Evolutionary conservation across 2,797 vertebrate species (phyloP), one percentile per base, ranked within the genome.

Genomic region (Diplodus puntazzo): DNA sequence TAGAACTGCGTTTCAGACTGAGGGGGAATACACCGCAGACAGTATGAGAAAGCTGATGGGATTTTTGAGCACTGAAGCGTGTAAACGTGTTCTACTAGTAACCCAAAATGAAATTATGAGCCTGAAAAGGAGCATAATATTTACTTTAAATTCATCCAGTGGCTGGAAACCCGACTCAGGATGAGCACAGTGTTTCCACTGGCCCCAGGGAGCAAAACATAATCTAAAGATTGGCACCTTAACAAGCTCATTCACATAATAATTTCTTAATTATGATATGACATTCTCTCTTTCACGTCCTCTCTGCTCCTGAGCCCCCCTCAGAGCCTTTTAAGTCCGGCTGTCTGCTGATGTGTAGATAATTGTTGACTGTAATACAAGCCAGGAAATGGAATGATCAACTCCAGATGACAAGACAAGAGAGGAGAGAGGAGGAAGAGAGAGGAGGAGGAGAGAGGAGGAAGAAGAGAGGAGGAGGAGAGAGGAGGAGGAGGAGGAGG

Each of bases 281-380:
- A 94, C 93, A 92, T 58, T 23, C 30, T 42, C 52, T 45, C 50
- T 54, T 54, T 30, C 27, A 2, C 94, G 59, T 52, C 92, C 89
- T 93, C 92, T 94, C 46, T 9, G 46, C 60, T 59, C n/a, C 54
- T 30, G 10, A 60, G 13, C 20, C n/a, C 30, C 49, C 62, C 77
- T 39, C 13, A 71, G 94, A 95, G 94, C 94, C 96, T 96, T 97
- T 96, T 93, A 96, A 96, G 95, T 95, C 92, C 88, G 88, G 87
- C 95, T 95, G 95, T 95, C 95, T 97, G 95, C 96, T 96, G 96
- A 97, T 97, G 94, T 96, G 90, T 91, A 96, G 95, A 97, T 97
- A 97, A 97, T 96, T 95, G 92, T 93, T 96, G 93, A 94, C 95
- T 96, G 96, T 96, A 96, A 96, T 93, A 94, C 95, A 94, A 96